Conservation (phyloP, 1,140 invertebrate genomes). For the Tetranychus urticae region DNA sequence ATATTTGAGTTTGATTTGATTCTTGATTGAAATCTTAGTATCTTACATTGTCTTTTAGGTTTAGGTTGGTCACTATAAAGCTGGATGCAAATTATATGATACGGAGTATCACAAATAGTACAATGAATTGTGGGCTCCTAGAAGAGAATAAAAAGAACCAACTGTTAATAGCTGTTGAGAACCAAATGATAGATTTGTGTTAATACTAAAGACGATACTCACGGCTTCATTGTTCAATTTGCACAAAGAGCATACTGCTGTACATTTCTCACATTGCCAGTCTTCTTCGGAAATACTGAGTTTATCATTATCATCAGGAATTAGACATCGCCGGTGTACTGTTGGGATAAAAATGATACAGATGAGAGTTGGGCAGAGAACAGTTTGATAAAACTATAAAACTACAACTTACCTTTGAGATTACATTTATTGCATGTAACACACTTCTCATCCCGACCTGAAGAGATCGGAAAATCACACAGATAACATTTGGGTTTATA, state of each 20-base stretch:
- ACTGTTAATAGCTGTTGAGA: no score
- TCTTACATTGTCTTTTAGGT: no score
- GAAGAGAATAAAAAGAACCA: no score
- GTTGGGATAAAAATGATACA: background rate
- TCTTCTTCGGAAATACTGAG: background rate
- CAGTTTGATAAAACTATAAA: background rate
- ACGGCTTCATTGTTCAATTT: background rate
- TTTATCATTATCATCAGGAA: background rate
- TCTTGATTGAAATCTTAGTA: no score
- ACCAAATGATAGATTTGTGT: no score
- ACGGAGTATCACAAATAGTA: background rate
- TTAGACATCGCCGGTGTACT: background rate
- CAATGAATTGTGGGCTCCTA: background rate
- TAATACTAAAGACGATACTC: background rate
- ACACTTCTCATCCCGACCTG: background rate
- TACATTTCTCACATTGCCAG: background rate
- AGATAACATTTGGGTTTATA: conserved; percentile 4
- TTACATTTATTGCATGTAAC: background rate
- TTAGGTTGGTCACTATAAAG: no score
- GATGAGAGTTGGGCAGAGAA: no score
- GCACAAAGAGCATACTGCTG: background rate
- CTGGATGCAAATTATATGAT: background rate
- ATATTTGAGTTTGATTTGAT: no score
- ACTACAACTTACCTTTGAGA: background rate
- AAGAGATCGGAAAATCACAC: background rate